Base-by-base conservation (phyloP, 2,797 vertebrate genomes). In the Poeciliopsis turneri region DNA sequence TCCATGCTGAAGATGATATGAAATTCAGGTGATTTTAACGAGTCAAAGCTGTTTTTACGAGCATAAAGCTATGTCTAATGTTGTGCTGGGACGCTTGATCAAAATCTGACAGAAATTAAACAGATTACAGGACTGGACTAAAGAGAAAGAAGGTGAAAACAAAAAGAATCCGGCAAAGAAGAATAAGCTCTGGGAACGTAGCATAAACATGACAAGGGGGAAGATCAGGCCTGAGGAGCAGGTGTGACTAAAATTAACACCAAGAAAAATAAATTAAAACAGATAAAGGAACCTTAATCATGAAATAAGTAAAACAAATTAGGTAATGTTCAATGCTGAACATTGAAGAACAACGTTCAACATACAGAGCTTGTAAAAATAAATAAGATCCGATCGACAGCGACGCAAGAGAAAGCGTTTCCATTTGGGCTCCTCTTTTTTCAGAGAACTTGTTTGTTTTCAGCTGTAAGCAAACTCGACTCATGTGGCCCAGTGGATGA, bases 401-500 rank as follows among this genome's bases (percentile, higher is more conserved):
- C n/a, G 39, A n/a, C 25, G 4, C 39, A 1, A 45, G 23, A 2
- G 2, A 41, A 69, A 41, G 41, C 23, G 20, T 73, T 78, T 76
- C 49, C 20, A 66, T 57, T 66, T 41, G 15, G 30, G 15, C 59
- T 15, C 39, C 59, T 39, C 69, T 57, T 9, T n/a, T n/a, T 28
- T 71, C 72, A 36, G 18, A 74, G 57, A 74, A 33, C 2, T 3
- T 41, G 55, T 77, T 45, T 86, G 74, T 84, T 81, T 84, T 84
- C 61, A 80, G 55, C 77, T 49, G 39, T n/a, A 64, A 80, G 70
- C 71, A 80, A 81, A 86, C 76, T 64, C 16, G 2, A 16, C 80
- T 87, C 86, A 80, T 87, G 88, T 74, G 88, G 76, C 74, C 75
- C 74, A 79, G 55, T 51, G 59, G 57, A 36, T 86, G 43, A 84